Evolutionary conservation across 23 tunicate genomes (phyloP), one percentile per base, ranked within the genome.

Genomic region (Phallusia fumigata): DNA sequence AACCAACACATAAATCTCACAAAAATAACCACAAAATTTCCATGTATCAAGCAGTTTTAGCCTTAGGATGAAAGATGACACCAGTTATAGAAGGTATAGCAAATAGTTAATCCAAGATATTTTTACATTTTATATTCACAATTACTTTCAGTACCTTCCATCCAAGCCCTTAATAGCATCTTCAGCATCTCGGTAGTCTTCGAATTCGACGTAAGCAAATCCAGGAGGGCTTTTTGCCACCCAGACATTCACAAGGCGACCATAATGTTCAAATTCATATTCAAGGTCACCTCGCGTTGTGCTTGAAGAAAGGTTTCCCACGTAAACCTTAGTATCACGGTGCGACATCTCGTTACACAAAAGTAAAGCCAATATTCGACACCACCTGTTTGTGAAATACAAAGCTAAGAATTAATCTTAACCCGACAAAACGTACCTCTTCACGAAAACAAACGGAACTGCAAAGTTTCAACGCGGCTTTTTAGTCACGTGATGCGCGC

Each of bases 201-300:
- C 90, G 79, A 85, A 91, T 10, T 86, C 90, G 74, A 91, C 89
- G 74, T 91, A 91, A 0, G 96, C 81, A 72, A 91, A 91, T 15
- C 96, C 96, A 5, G 96, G 96, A 33, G 96, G 96, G 58, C 82
- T 91, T 79, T 84, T 91, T 33, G 96, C 96, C 22, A 91, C 96
- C 96, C 96, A 91, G n/a, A 91, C 96, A 83, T 79, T 91, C 21
- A 83, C 35, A 36, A 91, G 85, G 50, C 87, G 87, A 16, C 96
- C 96, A 79, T 86, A 91, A 75, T 91, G 83, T 11, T 81, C 90
- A 73, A 91, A 91, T 74, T 91, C 96, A 76, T 91, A 76, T 35
- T 91, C 96, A 24, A 91, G 79, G 73, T 91, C 96, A 11, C 82
- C 76, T 73, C 86, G 50, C 0, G 90, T 78, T 8, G 87, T 77